Conservation (phyloP, 2,113 vertebrate species). For the Phaetusa simplex region DNA sequence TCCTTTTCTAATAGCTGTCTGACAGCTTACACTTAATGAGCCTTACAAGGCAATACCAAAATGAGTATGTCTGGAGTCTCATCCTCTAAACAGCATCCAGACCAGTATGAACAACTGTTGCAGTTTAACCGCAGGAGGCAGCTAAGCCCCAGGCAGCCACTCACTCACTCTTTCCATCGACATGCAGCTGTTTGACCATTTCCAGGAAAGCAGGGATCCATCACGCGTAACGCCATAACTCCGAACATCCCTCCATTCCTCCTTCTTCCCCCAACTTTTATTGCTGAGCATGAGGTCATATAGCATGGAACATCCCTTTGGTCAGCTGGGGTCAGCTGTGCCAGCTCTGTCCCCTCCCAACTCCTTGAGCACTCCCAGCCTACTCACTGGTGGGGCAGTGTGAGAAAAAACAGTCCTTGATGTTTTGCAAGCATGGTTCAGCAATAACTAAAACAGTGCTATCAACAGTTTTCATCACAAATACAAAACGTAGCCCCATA, state of each 20-base stretch:
- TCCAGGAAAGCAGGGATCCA: background rate
- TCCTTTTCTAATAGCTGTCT: background rate
- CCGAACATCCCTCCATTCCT: background rate
- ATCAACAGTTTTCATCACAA: background rate
- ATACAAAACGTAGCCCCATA: background rate
- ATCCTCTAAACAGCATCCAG: background rate
- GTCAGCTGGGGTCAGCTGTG: background rate
- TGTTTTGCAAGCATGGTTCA: background rate
- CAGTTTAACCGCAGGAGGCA: fast-evolving
- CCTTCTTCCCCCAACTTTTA: background rate
- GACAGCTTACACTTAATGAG: background rate
- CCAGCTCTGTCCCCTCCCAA: background rate
- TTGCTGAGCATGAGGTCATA: background rate
- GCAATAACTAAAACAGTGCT: background rate
- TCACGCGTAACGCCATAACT: fast-evolving
- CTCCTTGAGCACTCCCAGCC: background rate
- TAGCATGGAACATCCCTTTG: background rate
- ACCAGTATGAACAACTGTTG: background rate
- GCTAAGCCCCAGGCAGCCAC: background rate
- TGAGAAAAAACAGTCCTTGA: background rate
- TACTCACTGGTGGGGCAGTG: fast-evolving
- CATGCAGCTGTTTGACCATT: background rate
- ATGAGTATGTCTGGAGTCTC: background rate
- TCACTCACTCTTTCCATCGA: background rate
- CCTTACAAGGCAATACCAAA: background rate